A percentile compares a stretch with the other conserved stretches of the same genome.
These are phyloP conservation scores for Rattus rattus DNA, from an alignment of 2,113 vertebrate genomes.

Conservation along the genomic window DNA sequence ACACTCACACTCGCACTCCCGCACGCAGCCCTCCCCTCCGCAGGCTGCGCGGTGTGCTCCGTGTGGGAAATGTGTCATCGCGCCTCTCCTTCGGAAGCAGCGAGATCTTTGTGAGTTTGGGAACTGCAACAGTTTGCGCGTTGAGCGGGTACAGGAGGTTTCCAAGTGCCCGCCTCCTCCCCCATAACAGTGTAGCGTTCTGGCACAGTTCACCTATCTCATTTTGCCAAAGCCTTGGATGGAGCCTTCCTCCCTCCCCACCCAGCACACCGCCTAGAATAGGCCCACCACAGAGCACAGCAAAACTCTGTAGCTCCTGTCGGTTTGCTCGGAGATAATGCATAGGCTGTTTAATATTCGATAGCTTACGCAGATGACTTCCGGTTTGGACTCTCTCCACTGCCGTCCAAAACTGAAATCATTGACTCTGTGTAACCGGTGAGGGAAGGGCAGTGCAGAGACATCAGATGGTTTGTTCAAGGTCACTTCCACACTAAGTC, in stretches of 20 bases:
- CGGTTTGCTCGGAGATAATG: constrained; percentile 40
- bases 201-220: neutral
- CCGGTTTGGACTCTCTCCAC: neutral
- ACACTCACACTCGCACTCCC: constrained; percentile 41
- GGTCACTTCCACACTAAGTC: neutral
- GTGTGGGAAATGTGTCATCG: constrained; percentile 68
- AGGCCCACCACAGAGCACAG: neutral
- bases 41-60: constrained; percentile 35
- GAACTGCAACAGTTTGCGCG: constrained; percentile 62
- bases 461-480: neutral
- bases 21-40: neutral
- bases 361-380: constrained; percentile 17
- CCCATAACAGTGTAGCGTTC: neutral
- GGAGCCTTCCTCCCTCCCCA: neutral
- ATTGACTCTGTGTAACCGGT: neutral
- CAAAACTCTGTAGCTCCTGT: neutral
- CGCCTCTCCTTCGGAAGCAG: constrained; percentile 65
- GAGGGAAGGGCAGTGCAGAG: neutral
- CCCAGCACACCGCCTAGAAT: neutral
- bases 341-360: neutral
- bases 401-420: neutral
- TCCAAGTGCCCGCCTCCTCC: neutral
- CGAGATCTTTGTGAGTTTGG: constrained; percentile 64
- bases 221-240: constrained; percentile 54
- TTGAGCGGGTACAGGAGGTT: constrained; percentile 57